A percentile compares a stretch with the other conserved stretches of the same genome.
phyloP scores from a whole-genome alignment of 2,113 vertebrate species.

The Scomber japonicus region DNA sequence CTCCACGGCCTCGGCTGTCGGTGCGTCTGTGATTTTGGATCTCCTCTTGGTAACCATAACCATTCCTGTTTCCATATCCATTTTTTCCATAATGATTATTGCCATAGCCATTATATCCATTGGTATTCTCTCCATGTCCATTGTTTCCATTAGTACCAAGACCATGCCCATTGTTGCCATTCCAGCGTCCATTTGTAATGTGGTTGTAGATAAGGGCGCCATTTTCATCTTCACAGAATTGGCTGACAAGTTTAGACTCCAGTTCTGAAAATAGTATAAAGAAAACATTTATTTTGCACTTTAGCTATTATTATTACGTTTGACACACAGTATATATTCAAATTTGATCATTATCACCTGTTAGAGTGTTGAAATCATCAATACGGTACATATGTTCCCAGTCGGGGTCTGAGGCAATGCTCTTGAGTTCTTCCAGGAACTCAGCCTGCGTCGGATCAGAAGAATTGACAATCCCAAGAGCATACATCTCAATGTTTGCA shows the following conservation, averaged over 20 bases:
- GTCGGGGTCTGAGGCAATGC: constrained; percentile 94
- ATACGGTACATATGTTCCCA: constrained; percentile 92
- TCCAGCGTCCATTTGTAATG: constrained; percentile 81
- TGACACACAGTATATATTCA: not conserved
- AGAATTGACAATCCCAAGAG: constrained; percentile 91
- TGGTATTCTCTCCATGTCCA: constrained; percentile 12
- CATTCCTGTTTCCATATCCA: constrained; percentile 42
- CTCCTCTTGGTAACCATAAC: constrained; percentile 60
- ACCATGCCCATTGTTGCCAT: constrained; percentile 64
- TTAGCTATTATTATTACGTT: not conserved
- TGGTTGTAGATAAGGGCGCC: constrained; percentile 88
- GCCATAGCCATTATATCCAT: constrained; percentile 44
- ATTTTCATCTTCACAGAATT: constrained; percentile 94
- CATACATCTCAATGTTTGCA: constrained; percentile 93
- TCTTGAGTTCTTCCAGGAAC: constrained; percentile 90
- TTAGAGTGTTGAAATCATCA: constrained; percentile 91
- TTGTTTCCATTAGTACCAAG: constrained; percentile 55
- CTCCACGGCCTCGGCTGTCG: constrained; percentile 66
- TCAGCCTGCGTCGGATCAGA: constrained; percentile 89
- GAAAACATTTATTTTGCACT: not conserved
- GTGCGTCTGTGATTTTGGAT: constrained; percentile 56
- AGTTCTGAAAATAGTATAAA: constrained; percentile 80
- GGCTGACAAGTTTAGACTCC: constrained; percentile 91
- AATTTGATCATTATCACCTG: constrained; percentile 82
- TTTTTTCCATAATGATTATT: constrained; percentile 42